These are phyloP conservation scores for Xyliphius kryptos DNA, from an alignment of 2,113 vertebrate genomes.

Conservation along the genomic window DNA sequence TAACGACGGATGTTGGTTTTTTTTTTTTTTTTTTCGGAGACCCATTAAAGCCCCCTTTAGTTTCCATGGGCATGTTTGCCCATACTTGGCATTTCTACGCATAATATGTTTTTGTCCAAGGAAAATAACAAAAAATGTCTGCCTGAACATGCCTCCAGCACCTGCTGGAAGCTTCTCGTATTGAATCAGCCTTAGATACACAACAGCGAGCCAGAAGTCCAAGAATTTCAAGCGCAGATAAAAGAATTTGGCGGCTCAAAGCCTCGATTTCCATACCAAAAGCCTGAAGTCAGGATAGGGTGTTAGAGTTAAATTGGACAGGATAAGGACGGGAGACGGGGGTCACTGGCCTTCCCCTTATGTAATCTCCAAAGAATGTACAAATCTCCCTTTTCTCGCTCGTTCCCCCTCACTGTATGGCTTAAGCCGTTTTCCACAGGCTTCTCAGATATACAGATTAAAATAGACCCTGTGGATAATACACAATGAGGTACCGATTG, in stretches of 20 bases:
- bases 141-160: constrained; percentile 2
- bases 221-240: constrained; percentile 39
- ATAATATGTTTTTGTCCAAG: neutral
- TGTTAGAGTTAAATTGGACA: constrained; percentile 41
- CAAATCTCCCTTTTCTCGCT: constrained; percentile 33
- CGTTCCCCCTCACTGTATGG: constrained; percentile 21
- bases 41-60: neutral
- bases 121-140: constrained; percentile 1
- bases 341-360: constrained; percentile 38
- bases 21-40: too few relatives aligned
- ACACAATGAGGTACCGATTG: constrained; percentile 29
- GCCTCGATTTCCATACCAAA: constrained; percentile 49
- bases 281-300: constrained; percentile 40
- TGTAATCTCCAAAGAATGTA: constrained; percentile 47
- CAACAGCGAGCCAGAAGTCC: constrained; percentile 21
- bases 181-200: constrained; percentile 42
- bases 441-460: constrained; percentile 31
- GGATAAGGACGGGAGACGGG: constrained; percentile 24
- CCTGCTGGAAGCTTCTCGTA: constrained; percentile 8
- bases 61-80: constrained; percentile 5
- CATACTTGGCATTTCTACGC: neutral
- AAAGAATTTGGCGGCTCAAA: constrained; percentile 41
- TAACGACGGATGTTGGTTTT: neutral
- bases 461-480: constrained; percentile 36
- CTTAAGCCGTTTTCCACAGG: constrained; percentile 29